phyloP scores from a whole-genome alignment of 2,888 invertebrate genomes.

The Acanthopleura granulata region DNA sequence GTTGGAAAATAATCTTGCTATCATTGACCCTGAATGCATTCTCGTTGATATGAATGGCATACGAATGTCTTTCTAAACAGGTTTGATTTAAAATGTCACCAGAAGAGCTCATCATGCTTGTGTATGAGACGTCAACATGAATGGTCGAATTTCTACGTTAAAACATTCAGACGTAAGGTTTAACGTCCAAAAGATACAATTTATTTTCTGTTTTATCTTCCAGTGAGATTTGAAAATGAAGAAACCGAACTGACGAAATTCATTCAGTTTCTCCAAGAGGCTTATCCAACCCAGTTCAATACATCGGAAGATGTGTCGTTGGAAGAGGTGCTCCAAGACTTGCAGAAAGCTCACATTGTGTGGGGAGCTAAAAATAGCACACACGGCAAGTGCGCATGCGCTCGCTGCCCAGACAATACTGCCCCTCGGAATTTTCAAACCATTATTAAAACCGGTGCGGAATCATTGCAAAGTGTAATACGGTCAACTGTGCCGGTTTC shows the following conservation, averaged over 20 bases:
- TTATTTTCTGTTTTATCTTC: slow-evolving; percentile 25
- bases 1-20: no score
- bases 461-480: background rate
- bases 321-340: slow-evolving; percentile 36
- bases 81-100: no score
- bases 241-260: slow-evolving; percentile 46
- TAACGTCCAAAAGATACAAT: background rate
- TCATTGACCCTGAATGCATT: no score
- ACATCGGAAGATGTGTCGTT: slow-evolving; percentile 33
- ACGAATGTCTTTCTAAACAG: no score
- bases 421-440: background rate
- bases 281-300: slow-evolving; percentile 39
- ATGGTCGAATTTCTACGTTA: no score
- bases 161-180: no score
- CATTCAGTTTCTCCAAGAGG: slow-evolving; percentile 36
- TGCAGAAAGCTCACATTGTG: slow-evolving; percentile 33
- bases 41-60: no score
- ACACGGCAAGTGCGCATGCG: slow-evolving; percentile 14
- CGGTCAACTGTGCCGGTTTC: background rate
- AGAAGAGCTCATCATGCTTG: no score
- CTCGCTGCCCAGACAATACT: background rate
- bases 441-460: background rate
- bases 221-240: slow-evolving; percentile 53
- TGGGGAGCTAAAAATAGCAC: slow-evolving; percentile 21
- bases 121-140: no score